Base-by-base conservation (phyloP, 1,140 invertebrate genomes). In the Ptiloglossa arizonensis region DNA sequence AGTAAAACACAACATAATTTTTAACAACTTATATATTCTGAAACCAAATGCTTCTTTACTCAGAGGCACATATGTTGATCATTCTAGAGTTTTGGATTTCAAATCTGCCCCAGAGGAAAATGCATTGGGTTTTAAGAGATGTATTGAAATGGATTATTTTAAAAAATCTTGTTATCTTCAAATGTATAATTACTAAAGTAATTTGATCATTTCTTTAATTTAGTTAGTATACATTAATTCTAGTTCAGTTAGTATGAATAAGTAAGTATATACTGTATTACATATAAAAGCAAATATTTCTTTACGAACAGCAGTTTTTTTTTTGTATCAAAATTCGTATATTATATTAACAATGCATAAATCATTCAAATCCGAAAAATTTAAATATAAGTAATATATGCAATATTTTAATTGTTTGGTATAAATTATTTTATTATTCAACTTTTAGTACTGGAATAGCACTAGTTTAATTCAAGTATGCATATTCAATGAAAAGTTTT, bases 391-490 rank as follows among this genome's bases (percentile, higher is more conserved):
- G 41, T 77, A 60, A 70, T 77, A 77, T 77, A 62, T 70, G 70
- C 66, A 70, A 32, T 77, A 29, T 70, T 46, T 52, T 24, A 57
- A 68, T 56, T 29, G 4, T 66, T 76, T 50, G 44, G 41, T 76
- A 70, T 70, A 77, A 70, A 77, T 77, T 41, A 70, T 77, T 69
- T 57, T 59, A 69, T 76, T 76, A 50, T 59, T 50, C 9, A 69
- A 59, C 22, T 41, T n/a, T 5, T 60, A 70, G 66, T 77, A 70
- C 56, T 64, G 44, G 22, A 46, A 64, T 44, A 78, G 57, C 17
- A 78, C 57, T 78, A 72, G 29, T 54, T 27, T 46, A 48, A 44
- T 44, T 62, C 17, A 72, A 56, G 11, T 64, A 32, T 77, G 35
- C 2, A 32, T 77, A 54, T 63, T 41, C 24, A 56, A 77, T 70